A percentile compares a stretch with the other conserved stretches of the same genome.
These are phyloP conservation scores for Lagocephalus sceleratus DNA, from an alignment of 2,797 vertebrate genomes.

Conservation along the genomic window DNA sequence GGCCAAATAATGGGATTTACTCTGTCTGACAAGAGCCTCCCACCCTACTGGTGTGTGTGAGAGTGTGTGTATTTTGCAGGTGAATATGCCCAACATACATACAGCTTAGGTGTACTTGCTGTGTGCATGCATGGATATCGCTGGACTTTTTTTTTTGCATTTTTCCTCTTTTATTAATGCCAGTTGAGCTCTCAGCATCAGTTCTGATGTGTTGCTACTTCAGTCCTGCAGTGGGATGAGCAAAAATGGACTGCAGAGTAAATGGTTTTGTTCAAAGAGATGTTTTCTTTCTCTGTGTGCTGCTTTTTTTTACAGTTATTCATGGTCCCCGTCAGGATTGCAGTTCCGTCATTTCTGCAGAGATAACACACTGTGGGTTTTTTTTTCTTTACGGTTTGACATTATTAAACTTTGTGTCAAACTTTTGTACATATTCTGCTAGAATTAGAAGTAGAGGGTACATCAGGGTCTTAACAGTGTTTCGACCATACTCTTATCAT, in stretches of 20 bases:
- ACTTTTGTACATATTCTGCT: too few species aligned
- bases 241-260: slow-evolving; percentile 43
- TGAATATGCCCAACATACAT: slow-evolving; percentile 26
- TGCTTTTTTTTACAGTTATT: background rate
- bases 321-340: too few species aligned
- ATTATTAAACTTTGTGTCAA: too few species aligned
- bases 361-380: too few species aligned
- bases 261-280: slow-evolving; percentile 35
- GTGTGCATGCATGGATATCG: slow-evolving; percentile 12
- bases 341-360: too few species aligned
- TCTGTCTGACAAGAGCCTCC: slow-evolving; percentile 64
- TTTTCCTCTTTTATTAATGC: slow-evolving; percentile 47
- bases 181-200: slow-evolving; percentile 50
- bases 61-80: slow-evolving; percentile 11
- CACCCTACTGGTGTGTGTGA: slow-evolving; percentile 14
- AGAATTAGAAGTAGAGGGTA: too few species aligned
- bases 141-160: slow-evolving; percentile 1
- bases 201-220: slow-evolving; percentile 30
- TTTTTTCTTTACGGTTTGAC: too few species aligned
- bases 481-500: too few species aligned
- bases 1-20: slow-evolving; percentile 84
- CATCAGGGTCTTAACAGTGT: too few species aligned
- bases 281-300: slow-evolving; percentile 3
- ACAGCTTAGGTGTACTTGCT: slow-evolving; percentile 12
- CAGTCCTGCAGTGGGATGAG: slow-evolving; percentile 9